These are phyloP conservation scores for Malacoraja senta DNA, from an alignment of 2,797 vertebrate species.

Conservation along the genomic window DNA sequence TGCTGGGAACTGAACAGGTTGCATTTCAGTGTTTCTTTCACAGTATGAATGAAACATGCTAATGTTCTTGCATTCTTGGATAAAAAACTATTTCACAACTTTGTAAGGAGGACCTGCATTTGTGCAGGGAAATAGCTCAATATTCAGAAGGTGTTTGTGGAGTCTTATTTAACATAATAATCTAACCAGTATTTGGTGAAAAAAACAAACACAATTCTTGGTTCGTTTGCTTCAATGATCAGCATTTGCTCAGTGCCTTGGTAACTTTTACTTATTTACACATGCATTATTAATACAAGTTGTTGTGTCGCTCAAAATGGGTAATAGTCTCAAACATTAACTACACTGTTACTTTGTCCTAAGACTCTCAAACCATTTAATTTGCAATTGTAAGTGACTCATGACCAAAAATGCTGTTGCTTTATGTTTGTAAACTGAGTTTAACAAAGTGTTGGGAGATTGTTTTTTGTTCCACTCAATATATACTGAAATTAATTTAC, in stretches of 20 bases:
- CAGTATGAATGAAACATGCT: no score
- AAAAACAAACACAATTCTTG: background rate
- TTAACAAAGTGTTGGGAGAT: background rate
- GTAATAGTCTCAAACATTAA: conserved; percentile 17
- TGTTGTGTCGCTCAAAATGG: background rate
- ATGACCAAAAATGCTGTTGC: conserved; percentile 16
- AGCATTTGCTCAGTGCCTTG: background rate
- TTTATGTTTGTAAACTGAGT: background rate
- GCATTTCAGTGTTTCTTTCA: no score
- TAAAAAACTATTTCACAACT: no score
- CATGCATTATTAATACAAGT: background rate
- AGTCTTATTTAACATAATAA: background rate
- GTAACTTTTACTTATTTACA: background rate
- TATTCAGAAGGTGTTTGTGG: background rate
- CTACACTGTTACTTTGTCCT: background rate
- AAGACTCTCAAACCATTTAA: background rate
- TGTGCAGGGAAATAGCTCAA: background rate
- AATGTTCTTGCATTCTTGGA: no score
- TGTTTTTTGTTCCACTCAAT: background rate
- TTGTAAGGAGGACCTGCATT: background rate
- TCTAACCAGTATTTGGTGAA: background rate
- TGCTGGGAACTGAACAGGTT: no score
- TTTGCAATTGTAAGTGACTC: conserved; percentile 11
- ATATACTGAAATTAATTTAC: background rate
- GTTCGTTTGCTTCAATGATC: background rate